Conservation (phyloP, 2,113 vertebrate genomes). For the Pygoscelis antarcticus region DNA sequence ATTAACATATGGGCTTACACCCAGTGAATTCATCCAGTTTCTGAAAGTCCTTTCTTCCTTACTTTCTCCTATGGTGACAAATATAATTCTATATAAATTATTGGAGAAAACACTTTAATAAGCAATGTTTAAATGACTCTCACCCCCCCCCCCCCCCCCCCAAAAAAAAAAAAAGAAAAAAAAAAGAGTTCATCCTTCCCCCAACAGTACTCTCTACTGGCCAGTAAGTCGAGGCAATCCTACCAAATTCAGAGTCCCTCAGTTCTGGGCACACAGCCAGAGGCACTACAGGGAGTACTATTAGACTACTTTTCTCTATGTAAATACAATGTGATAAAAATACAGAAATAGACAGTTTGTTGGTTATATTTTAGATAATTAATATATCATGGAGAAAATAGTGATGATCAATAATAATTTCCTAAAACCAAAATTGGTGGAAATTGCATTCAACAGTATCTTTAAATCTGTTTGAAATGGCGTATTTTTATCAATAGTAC, state of each 20-base stretch:
- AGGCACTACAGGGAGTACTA: background rate
- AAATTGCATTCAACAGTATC: background rate
- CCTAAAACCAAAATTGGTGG: background rate
- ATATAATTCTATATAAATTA: conserved; percentile 36
- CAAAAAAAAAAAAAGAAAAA: too few relatives aligned
- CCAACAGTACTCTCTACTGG: background rate
- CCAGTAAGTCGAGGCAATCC: background rate
- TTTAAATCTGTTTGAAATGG: background rate
- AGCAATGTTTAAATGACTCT: background rate
- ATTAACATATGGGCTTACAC: conserved; percentile 89
- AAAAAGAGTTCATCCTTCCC: background rate
- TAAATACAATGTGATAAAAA: background rate
- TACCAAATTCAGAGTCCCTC: background rate
- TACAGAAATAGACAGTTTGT: background rate
- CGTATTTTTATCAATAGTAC: background rate
- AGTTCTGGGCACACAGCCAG: background rate
- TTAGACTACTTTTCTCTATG: background rate
- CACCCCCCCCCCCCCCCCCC: too few relatives aligned
- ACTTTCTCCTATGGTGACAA: conserved; percentile 82
- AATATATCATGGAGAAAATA: background rate
- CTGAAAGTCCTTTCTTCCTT: conserved; percentile 94
- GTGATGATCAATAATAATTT: background rate
- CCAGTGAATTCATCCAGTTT: conserved; percentile 99
- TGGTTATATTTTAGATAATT: background rate
- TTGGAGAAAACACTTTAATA: background rate